These are phyloP conservation scores for Synodontis membranacea DNA, from an alignment of 2,113 vertebrate genomes.

Conservation along the genomic window DNA sequence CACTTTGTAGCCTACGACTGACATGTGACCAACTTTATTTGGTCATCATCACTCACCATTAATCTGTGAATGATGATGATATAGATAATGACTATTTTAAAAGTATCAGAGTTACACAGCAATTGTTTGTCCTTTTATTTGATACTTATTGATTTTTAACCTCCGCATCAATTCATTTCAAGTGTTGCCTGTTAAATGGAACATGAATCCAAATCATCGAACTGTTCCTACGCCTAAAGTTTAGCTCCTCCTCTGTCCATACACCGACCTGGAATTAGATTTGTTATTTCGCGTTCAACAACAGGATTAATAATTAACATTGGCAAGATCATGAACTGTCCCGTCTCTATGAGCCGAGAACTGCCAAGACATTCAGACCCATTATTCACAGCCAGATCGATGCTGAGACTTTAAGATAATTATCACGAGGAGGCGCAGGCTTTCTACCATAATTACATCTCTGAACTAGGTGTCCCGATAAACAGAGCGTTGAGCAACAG, in stretches of 20 bases:
- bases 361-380: not conserved
- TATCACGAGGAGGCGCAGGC: not conserved
- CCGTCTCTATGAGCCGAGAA: not conserved
- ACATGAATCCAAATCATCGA: not conserved
- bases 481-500: not conserved
- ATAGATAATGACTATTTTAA: not conserved
- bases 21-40: not conserved
- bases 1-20: not conserved
- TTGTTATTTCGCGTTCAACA: not conserved
- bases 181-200: not conserved
- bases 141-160: not conserved
- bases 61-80: not conserved
- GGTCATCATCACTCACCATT: not conserved
- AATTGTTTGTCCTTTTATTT: not conserved
- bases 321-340: not conserved
- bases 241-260: not conserved
- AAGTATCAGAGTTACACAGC: not conserved
- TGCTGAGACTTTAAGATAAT: slow-evolving; percentile 28
- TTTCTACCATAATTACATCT: slow-evolving; percentile 28
- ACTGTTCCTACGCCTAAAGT: not conserved
- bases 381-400: slow-evolving; percentile 33
- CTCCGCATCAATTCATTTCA: not conserved
- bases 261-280: not conserved
- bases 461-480: slow-evolving; percentile 1
- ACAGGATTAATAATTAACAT: not conserved